Percentiles rank a stretch among this genome's conserved stretches.
Conservation (phyloP, 2,888 invertebrate genomes). For the Pterobdella sp. region DNA sequence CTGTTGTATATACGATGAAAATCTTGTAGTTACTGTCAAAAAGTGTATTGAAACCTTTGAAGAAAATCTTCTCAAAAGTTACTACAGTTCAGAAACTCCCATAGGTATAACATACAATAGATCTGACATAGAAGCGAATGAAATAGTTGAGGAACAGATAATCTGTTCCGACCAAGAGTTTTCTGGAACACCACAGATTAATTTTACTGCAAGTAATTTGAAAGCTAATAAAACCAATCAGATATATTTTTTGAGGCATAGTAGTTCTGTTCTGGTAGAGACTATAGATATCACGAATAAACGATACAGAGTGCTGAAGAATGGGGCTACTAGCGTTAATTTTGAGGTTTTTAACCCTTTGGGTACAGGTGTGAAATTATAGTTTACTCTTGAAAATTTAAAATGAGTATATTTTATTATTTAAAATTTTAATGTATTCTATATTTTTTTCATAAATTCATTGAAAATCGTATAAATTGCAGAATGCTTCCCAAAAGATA, state of each 20-base stretch:
- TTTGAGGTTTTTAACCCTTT: background rate
- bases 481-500: constrained; percentile 5
- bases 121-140: background rate
- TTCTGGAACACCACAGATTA: background rate
- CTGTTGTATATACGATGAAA: background rate
- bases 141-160: background rate
- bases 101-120: constrained; percentile 5
- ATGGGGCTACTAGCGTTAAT: constrained; percentile 45
- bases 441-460: background rate
- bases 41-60: background rate
- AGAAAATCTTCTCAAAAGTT: background rate
- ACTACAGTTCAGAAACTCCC: background rate
- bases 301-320: constrained; percentile 46
- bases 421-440: background rate
- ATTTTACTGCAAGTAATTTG: background rate
- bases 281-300: constrained; percentile 47
- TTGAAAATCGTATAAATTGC: background rate
- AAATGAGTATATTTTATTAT: background rate
- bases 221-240: background rate
- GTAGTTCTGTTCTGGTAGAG: constrained; percentile 45
- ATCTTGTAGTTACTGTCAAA: background rate
- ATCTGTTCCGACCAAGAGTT: too few species aligned
- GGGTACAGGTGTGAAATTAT: background rate
- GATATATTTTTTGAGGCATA: constrained; percentile 45
- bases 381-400: background rate